A percentile compares a stretch with the other conserved stretches of the same genome.
Evolutionary conservation across 2,797 vertebrate genomes (phyloP).

Genomic region (Triplophysa bombifrons): DNA sequence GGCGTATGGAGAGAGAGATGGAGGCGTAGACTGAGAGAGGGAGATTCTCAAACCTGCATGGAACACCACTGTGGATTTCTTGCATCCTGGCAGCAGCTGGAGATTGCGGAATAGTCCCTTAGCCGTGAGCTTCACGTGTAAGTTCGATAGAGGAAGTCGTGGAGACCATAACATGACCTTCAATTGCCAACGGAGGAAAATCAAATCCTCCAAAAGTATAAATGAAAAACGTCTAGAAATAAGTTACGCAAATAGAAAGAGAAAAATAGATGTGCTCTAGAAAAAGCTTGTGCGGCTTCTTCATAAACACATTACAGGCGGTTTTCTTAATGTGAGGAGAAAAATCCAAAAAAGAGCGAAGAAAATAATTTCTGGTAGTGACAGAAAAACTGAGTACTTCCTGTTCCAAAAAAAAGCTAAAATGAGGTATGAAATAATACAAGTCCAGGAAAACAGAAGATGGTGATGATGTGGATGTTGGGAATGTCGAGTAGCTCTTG

Average conservation of each 20-base stretch:
- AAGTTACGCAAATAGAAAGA: neutral
- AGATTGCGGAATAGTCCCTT: slow-evolving; percentile 91
- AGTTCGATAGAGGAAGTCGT: slow-evolving; percentile 90
- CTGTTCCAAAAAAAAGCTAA: neutral
- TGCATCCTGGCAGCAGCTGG: slow-evolving; percentile 86
- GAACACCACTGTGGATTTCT: slow-evolving; percentile 86
- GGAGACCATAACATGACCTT: slow-evolving; percentile 90
- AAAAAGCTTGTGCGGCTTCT: neutral
- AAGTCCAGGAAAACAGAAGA: neutral
- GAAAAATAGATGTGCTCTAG: neutral
- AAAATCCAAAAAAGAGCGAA: slow-evolving; percentile 4
- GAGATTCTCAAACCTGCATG: slow-evolving; percentile 85
- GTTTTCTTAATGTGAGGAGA: neutral
- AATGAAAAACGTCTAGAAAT: neutral
- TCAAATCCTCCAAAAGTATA: slow-evolving; percentile 10
- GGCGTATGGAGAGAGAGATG: slow-evolving; percentile 21
- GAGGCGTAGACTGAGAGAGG: slow-evolving; percentile 41
- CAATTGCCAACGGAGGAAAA: slow-evolving; percentile 50
- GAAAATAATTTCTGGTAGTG: neutral
- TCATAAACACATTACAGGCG: slow-evolving; percentile 2
- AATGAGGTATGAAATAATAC: neutral
- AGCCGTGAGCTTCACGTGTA: slow-evolving; percentile 90
- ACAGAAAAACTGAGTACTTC: neutral
- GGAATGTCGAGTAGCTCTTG: slow-evolving; percentile 42
- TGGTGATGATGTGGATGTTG: slow-evolving; percentile 1